Conservation (phyloP, 2,113 vertebrate species). For the Tyto alba region DNA sequence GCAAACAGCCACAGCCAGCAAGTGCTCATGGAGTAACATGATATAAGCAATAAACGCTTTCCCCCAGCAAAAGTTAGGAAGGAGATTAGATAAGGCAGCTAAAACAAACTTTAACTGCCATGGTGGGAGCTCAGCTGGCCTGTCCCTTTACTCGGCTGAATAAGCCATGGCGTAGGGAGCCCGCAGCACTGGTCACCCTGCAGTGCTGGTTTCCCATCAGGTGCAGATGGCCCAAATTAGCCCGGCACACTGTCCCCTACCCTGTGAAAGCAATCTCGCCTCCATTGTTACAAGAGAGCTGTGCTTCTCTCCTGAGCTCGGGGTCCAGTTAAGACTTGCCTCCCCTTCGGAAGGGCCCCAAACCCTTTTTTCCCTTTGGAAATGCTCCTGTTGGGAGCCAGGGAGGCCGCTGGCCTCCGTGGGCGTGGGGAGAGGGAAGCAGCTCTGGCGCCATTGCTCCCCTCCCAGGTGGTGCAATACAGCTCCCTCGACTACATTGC, state of each 20-base stretch:
- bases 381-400: not conserved
- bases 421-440: not conserved
- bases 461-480: not conserved
- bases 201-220: not conserved
- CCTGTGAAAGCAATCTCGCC: not conserved
- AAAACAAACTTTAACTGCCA: slow-evolving; percentile 62
- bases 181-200: fast-evolving
- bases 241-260: not conserved
- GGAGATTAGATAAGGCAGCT: slow-evolving; percentile 66
- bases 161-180: fast-evolving
- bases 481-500: not conserved
- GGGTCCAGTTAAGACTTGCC: not conserved
- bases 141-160: not conserved
- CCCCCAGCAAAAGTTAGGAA: slow-evolving; percentile 61
- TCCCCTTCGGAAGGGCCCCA: not conserved
- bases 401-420: not conserved
- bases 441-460: not conserved
- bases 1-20: slow-evolving; percentile 49
- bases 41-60: slow-evolving; percentile 69
- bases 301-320: not conserved
- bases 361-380: not conserved
- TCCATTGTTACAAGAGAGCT: not conserved
- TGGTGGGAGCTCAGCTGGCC: not conserved
- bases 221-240: not conserved
- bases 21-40: slow-evolving; percentile 57